Evolutionary conservation across 53 echinoderm and acorn worm genomes (phyloP).

Genomic region (Pentamera pediparva): DNA sequence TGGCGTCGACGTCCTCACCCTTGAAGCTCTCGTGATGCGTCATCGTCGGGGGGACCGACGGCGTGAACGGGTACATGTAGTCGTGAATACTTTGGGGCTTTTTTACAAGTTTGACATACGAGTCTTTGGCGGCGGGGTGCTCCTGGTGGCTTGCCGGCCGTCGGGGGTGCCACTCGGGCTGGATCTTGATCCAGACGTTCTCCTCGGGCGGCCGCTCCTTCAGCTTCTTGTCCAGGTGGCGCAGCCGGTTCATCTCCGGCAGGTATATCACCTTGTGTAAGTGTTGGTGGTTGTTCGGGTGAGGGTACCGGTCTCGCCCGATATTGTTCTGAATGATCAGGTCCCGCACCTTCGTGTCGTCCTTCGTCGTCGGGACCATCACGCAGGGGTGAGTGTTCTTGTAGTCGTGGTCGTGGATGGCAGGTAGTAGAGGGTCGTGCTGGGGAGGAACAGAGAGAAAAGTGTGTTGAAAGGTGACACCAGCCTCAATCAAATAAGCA

Average conservation of each 20-base stretch:
- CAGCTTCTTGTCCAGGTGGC: constrained; percentile 39
- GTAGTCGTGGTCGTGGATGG: constrained; percentile 7
- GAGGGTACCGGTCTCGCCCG: constrained; percentile 28
- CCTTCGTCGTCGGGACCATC: constrained; percentile 20
- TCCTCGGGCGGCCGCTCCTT: constrained; percentile 46
- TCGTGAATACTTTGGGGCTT: constrained; percentile 92
- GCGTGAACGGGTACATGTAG: constrained; percentile 83
- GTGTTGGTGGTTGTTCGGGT: constrained; percentile 77
- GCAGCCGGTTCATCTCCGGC: constrained; percentile 43
- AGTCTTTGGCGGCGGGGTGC: constrained; percentile 67
- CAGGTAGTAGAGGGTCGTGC: constrained; percentile 28
- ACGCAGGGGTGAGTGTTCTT: constrained; percentile 32
- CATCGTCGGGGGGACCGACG: no score
- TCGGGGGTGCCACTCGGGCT: constrained; percentile 74
- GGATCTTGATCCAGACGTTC: constrained; percentile 71
- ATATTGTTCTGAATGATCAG: constrained; percentile 19
- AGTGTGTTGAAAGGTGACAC: not conserved
- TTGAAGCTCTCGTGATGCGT: constrained; percentile 33
- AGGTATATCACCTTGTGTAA: constrained; percentile 91
- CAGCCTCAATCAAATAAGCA: not conserved
- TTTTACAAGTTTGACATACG: constrained; percentile 93
- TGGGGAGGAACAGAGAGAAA: not conserved
- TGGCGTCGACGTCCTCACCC: constrained; percentile 59
- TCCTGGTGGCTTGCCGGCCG: constrained; percentile 42
- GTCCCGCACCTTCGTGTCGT: constrained; percentile 30